Base-by-base conservation (phyloP, 1,140 invertebrate genomes). In the Episyrphus balteatus region DNA sequence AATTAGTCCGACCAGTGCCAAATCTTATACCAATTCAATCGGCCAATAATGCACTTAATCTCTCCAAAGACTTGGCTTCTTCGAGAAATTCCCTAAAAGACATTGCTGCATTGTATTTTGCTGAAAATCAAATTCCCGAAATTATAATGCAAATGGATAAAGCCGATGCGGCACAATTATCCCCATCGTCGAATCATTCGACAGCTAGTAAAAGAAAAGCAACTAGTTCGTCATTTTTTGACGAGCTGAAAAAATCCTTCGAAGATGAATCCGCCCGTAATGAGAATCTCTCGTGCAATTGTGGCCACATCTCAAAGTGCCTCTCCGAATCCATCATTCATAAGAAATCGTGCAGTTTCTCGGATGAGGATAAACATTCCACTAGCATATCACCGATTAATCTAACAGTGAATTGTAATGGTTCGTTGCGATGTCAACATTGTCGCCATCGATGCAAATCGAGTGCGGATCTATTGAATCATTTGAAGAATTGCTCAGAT, bases 401-500 rank as follows among this genome's bases (percentile, higher is more conserved):
- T 60, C 50, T 67, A 7, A 60, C 61, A 9, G 56, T 62, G 1
- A 77, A 70, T 42, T 66, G 75, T 53, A 75, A 66, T 48, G 71
- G 78, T 47, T 77, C 81, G n/a, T 83, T 84, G 10, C 74, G 87
- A 42, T 92, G 88, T 62, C 85, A 88, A 61, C 81, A 84, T 56
- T 92, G 88, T 60, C 76, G 86, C 46, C 85, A 86, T 58, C 75
- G 84, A 50, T 91, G 87, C 62, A 90, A 90, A 66, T 85, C 82
- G 13, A 84, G 83, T 41, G 73, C 77, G 3, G 86, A 88, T 70
- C 73, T 91, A 11, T 71, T 81, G 44, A 68, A 76, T 46, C 87
- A 92, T 59, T 69, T 88, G 57, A 76, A 81, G 64, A 77, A 75
- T 14, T 90, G 86, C 62, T 59, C 69, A 15, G 71, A 72, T 59